Conservation (phyloP, 2,797 vertebrate species). For the Tragopan temminckii region DNA sequence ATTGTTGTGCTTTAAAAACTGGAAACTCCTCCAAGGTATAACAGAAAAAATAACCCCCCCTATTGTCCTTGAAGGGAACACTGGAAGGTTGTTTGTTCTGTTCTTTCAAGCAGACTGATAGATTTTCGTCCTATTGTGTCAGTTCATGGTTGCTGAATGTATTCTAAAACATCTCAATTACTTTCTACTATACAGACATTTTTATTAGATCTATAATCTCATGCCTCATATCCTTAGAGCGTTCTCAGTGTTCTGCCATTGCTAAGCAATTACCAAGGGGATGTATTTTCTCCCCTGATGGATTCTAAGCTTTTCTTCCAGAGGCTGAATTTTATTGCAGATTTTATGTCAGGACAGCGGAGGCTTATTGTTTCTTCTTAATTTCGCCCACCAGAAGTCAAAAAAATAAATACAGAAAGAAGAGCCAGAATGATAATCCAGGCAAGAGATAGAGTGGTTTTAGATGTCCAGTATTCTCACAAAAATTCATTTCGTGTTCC, state of each 20-base stretch:
- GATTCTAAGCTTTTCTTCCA: slow-evolving; percentile 59
- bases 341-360: slow-evolving; percentile 51
- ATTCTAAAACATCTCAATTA: slow-evolving; percentile 65
- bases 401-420: slow-evolving; percentile 23
- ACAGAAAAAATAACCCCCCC: not conserved
- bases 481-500: slow-evolving; percentile 21
- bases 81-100: slow-evolving; percentile 8
- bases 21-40: slow-evolving; percentile 47
- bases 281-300: slow-evolving; percentile 33
- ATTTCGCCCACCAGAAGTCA: slow-evolving; percentile 35
- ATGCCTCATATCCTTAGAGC: slow-evolving; percentile 50
- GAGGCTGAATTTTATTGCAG: slow-evolving; percentile 46
- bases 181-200: slow-evolving; percentile 56
- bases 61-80: slow-evolving; percentile 49
- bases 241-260: slow-evolving; percentile 18
- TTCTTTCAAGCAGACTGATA: slow-evolving; percentile 36
- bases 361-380: slow-evolving; percentile 19
- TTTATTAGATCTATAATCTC: slow-evolving; percentile 62
- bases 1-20: slow-evolving; percentile 30
- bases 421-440: not conserved
- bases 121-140: slow-evolving; percentile 35
- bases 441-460: not conserved
- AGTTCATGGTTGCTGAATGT: slow-evolving; percentile 6
- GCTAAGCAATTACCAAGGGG: slow-evolving; percentile 47
- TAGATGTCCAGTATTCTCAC: not conserved